Conservation (phyloP, 2,797 vertebrate genomes). For the Calcarius lapponicus region DNA sequence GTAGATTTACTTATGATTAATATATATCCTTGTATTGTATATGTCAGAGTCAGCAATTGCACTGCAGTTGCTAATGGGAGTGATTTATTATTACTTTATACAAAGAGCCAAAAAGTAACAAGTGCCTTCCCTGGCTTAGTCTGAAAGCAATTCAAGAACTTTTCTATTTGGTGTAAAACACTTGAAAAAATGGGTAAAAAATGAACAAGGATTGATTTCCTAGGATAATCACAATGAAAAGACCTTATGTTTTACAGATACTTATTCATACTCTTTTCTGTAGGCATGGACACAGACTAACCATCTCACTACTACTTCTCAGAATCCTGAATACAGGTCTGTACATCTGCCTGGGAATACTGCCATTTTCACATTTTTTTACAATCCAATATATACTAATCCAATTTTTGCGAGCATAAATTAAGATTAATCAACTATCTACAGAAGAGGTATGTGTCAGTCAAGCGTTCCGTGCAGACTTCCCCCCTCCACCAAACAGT, state of each 20-base stretch:
- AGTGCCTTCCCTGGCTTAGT: background rate
- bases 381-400: background rate
- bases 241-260: background rate
- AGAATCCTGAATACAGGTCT: background rate
- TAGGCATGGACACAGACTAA: background rate
- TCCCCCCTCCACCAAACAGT: background rate
- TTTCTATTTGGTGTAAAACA: background rate
- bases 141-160: background rate
- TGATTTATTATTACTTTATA: background rate
- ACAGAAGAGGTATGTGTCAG: background rate
- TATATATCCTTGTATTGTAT: background rate
- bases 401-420: background rate
- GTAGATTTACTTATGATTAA: background rate
- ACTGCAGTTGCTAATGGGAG: background rate
- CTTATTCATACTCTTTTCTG: background rate
- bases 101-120: conserved; percentile 1
- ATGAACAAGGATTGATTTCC: background rate
- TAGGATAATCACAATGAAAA: background rate
- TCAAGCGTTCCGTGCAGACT: background rate
- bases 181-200: background rate
- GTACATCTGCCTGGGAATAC: background rate
- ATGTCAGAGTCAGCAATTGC: conserved; percentile 14
- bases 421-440: background rate
- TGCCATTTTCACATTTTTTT: background rate
- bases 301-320: background rate